Conservation (phyloP, 2,888 invertebrate species). For the Epirrhoe alternata region DNA sequence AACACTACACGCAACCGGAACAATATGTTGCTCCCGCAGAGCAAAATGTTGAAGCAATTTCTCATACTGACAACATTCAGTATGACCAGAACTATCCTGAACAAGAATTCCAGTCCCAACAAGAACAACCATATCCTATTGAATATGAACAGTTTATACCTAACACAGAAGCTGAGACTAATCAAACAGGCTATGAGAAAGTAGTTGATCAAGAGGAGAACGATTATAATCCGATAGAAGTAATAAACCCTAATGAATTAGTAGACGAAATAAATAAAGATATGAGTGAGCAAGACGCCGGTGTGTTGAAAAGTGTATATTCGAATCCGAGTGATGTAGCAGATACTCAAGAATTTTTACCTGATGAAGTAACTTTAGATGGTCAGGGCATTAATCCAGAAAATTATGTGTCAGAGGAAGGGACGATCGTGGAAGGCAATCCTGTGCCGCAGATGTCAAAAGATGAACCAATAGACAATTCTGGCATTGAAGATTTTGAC, state of each 20-base stretch:
- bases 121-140: slow-evolving; percentile 19
- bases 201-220: slow-evolving; percentile 39
- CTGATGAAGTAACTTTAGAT: slow-evolving; percentile 44
- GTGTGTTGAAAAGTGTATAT: slow-evolving; percentile 28
- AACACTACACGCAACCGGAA: slow-evolving; percentile 12
- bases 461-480: slow-evolving; percentile 31
- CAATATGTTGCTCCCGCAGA: slow-evolving; percentile 17
- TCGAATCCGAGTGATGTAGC: slow-evolving; percentile 48
- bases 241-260: slow-evolving; percentile 39
- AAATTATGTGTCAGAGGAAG: slow-evolving; percentile 34
- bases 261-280: slow-evolving; percentile 40
- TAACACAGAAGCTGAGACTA: slow-evolving; percentile 28
- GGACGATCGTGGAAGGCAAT: slow-evolving; percentile 30
- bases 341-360: slow-evolving; percentile 48
- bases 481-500: slow-evolving; percentile 62
- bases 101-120: slow-evolving; percentile 18
- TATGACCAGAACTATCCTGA: slow-evolving; percentile 33
- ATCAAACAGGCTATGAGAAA: slow-evolving; percentile 35
- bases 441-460: slow-evolving; percentile 14
- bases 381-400: slow-evolving; percentile 48
- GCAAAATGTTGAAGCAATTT: slow-evolving; percentile 16
- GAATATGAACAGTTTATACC: slow-evolving; percentile 34
- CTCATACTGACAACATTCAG: slow-evolving; percentile 23
- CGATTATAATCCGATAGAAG: slow-evolving; percentile 39
- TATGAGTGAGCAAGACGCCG: slow-evolving; percentile 13